Percentiles rank a stretch among this genome's conserved stretches.
phyloP scores from a whole-genome alignment of 2,113 vertebrate genomes.

The Plecotus auritus region DNA sequence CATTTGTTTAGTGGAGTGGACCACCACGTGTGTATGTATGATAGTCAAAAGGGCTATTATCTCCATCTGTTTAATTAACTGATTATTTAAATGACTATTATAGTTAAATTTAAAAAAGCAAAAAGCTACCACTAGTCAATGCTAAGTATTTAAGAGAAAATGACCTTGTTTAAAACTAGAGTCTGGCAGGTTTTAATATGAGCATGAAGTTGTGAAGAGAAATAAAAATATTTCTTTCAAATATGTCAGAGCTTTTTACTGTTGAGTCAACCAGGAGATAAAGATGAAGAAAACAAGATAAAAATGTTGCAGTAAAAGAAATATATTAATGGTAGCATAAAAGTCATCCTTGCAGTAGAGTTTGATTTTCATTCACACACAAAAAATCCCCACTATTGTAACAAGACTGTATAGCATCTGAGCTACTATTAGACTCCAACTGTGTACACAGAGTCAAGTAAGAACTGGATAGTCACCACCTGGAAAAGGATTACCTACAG shows the following conservation, averaged over 20 bases:
- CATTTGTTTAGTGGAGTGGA: neutral
- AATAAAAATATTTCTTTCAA: slow-evolving; percentile 48
- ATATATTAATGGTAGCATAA: neutral
- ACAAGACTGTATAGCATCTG: neutral
- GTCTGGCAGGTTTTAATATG: neutral
- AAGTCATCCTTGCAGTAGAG: neutral
- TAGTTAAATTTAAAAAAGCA: neutral
- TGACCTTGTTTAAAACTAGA: neutral
- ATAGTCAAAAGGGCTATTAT: neutral
- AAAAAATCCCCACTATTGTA: neutral
- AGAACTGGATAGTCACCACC: neutral
- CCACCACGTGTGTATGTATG: neutral
- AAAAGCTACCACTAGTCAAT: slow-evolving; percentile 2
- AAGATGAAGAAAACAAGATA: slow-evolving; percentile 42
- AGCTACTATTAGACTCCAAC: slow-evolving; percentile 29
- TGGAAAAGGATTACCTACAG: neutral
- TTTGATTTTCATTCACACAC: neutral
- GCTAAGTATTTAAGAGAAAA: slow-evolving; percentile 46
- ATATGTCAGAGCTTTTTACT: slow-evolving; percentile 1
- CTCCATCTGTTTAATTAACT: slow-evolving; percentile 10
- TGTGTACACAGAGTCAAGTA: neutral
- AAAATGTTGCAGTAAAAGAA: slow-evolving; percentile 30
- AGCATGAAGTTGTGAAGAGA: neutral
- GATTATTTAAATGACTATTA: slow-evolving; percentile 35
- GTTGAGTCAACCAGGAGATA: slow-evolving; percentile 42